Evolutionary conservation across 2,113 vertebrate genomes (phyloP).

Genomic region (Nesospiza acunhae): DNA sequence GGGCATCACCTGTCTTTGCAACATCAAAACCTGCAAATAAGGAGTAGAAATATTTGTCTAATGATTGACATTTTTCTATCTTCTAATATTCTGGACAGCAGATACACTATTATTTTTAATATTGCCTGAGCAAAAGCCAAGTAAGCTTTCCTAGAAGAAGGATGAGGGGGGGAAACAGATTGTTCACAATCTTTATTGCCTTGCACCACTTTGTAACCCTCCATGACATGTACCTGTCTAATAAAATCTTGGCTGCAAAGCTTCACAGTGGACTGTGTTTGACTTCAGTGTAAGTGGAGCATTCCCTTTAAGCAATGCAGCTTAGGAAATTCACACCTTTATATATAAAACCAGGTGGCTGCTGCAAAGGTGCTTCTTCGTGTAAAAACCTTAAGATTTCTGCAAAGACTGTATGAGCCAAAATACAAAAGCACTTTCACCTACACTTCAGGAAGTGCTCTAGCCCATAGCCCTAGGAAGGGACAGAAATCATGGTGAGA

Average conservation of each 20-base stretch:
- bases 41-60: background rate
- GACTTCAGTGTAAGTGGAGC: background rate
- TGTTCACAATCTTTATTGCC: background rate
- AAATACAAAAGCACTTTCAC: background rate
- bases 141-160: background rate
- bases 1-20: conserved; percentile 96
- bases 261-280: background rate
- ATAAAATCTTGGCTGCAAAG: background rate
- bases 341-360: background rate
- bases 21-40: conserved; percentile 90
- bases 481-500: background rate
- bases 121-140: background rate
- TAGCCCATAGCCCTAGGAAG: background rate
- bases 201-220: background rate
- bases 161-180: background rate
- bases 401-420: background rate
- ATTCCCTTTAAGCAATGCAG: background rate
- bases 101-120: background rate
- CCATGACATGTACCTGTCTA: background rate
- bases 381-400: background rate
- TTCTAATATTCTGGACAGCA: background rate
- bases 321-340: background rate
- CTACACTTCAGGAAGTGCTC: background rate
- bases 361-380: background rate
- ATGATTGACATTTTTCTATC: background rate